Percentiles rank a stretch among this genome's conserved stretches.
Evolutionary conservation across 2,888 invertebrate genomes (phyloP).

Genomic region (Cylloceria caligata): DNA sequence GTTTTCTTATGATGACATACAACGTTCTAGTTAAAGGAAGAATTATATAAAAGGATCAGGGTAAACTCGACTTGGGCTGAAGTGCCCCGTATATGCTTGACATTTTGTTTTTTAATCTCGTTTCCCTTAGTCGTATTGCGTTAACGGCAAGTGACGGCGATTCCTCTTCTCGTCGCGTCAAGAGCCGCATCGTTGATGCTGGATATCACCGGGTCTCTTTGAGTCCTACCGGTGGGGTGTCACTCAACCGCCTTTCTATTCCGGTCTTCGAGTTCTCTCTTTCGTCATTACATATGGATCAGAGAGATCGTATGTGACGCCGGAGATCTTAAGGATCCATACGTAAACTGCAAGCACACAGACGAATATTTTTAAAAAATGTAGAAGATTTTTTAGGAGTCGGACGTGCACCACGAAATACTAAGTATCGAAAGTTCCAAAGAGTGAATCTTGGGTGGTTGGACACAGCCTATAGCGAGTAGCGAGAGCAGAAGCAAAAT

Average conservation of each 20-base stretch:
- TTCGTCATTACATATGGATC: conserved; percentile 69
- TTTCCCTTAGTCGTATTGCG: not conserved
- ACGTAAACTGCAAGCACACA: conserved; percentile 7
- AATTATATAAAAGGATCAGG: not conserved
- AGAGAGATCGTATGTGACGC: conserved; percentile 44
- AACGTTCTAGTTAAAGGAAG: too few species aligned
- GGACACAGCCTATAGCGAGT: not conserved
- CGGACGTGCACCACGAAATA: not conserved
- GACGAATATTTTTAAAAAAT: not conserved
- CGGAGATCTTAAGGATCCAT: conserved; percentile 38
- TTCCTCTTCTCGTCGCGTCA: conserved; percentile 17
- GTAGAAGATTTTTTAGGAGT: not conserved
- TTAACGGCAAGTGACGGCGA: conserved; percentile 7
- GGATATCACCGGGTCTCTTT: conserved; percentile 22
- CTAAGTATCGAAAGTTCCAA: conserved; percentile 29
- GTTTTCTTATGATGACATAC: too few species aligned
- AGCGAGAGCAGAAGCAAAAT: conserved; percentile 30
- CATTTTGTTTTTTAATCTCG: not conserved
- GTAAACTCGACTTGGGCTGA: not conserved
- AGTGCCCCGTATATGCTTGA: not conserved
- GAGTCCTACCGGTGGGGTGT: conserved; percentile 16
- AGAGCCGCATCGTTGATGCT: not conserved
- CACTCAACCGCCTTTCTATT: conserved; percentile 12
- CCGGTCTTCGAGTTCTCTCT: conserved; percentile 5
- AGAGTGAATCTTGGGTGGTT: conserved; percentile 16